Evolutionary conservation across 2,888 invertebrate genomes (phyloP).

Genomic region (Pyrrhia umbra): DNA sequence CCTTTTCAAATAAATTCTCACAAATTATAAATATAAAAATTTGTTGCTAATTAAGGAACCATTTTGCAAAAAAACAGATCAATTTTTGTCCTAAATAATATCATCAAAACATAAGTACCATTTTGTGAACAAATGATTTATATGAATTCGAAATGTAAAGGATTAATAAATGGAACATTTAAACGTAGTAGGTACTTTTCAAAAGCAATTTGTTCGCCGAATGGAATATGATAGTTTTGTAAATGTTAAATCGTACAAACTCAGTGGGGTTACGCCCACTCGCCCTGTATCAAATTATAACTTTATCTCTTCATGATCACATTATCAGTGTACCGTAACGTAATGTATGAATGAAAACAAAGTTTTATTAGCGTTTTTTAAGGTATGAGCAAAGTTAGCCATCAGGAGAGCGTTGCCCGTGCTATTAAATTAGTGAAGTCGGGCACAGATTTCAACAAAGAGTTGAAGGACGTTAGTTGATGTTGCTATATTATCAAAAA

Average conservation of each 20-base stretch:
- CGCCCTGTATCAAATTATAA: background rate
- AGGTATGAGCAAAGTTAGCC: too few relatives aligned
- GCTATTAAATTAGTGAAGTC: too few relatives aligned
- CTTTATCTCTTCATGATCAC: slow-evolving; percentile 1
- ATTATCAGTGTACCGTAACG: background rate
- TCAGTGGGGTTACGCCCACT: background rate
- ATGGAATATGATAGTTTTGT: background rate
- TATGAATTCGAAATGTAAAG: slow-evolving; percentile 7
- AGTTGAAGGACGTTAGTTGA: too few relatives aligned
- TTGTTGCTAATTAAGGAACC: background rate
- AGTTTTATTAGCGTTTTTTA: background rate
- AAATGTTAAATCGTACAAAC: slow-evolving; percentile 1
- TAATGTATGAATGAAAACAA: background rate
- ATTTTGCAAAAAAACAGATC: background rate
- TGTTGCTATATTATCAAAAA: too few relatives aligned
- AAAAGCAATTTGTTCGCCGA: background rate
- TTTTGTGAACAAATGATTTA: background rate
- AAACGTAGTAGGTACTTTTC: background rate
- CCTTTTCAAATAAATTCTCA: slow-evolving; percentile 4
- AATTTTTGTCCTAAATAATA: background rate
- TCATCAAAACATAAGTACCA: background rate
- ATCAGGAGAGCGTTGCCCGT: too few relatives aligned
- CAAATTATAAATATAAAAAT: background rate
- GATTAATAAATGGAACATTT: background rate
- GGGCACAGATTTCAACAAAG: too few relatives aligned